phyloP scores from a whole-genome alignment of 2,113 vertebrate species.

The Thalassoma bifasciatum region DNA sequence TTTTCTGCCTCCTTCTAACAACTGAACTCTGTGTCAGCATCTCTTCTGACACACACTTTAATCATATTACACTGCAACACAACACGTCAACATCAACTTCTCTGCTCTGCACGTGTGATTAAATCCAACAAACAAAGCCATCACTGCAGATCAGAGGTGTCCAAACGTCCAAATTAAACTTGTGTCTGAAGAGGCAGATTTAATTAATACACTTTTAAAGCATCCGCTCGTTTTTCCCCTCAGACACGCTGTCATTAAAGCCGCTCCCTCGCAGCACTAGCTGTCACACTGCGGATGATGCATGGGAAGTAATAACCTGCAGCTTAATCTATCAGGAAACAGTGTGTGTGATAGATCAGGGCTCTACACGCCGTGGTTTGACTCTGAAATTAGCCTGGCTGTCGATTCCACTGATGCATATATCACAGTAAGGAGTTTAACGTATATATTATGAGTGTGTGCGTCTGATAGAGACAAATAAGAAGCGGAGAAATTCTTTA shows the following conservation, averaged over 20 bases:
- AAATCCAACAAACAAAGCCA: slow-evolving; percentile 1
- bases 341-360: slow-evolving; percentile 52
- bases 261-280: slow-evolving; percentile 38
- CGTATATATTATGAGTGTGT: slow-evolving; percentile 12
- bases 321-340: slow-evolving; percentile 58
- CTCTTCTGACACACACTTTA: not conserved
- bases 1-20: slow-evolving; percentile 12
- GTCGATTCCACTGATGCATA: slow-evolving; percentile 41
- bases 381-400: slow-evolving; percentile 52
- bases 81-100: not conserved
- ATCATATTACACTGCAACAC: slow-evolving; percentile 14
- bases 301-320: slow-evolving; percentile 68
- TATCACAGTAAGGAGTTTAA: slow-evolving; percentile 37
- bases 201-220: slow-evolving; percentile 36
- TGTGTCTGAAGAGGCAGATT: slow-evolving; percentile 1
- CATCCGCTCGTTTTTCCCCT: slow-evolving; percentile 21
- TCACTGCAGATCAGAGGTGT: slow-evolving; percentile 3
- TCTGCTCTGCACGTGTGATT: not conserved
- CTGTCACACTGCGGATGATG: slow-evolving; percentile 64
- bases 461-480: slow-evolving; percentile 28
- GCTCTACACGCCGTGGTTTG: slow-evolving; percentile 5
- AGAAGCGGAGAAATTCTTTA: not conserved
- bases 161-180: not conserved
- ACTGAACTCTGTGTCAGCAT: slow-evolving; percentile 23
- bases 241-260: slow-evolving; percentile 52